Evolutionary conservation across 2,113 vertebrate species (phyloP), one percentile per base, ranked within the genome.

Genomic region (Lutjanus erythropterus): DNA sequence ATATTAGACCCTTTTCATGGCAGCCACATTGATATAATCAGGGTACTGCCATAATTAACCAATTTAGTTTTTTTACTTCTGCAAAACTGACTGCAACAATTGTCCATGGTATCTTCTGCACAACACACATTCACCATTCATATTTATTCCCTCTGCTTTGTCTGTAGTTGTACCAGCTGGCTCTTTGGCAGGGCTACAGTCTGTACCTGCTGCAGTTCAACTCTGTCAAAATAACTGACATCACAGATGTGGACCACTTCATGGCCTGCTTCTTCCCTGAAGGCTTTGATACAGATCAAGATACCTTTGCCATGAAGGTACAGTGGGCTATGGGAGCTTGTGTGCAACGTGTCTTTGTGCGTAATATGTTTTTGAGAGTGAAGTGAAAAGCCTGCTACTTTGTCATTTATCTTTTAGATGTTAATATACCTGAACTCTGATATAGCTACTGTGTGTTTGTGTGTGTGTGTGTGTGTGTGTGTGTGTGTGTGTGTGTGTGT

Each of bases 131-230:
- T 71, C 9, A n/a, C 11, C n/a, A 4, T 46, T 29, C 10, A n/a
- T n/a, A n/a, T 56, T 56, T 65, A 2, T 46, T 55, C 2, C 21
- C 0, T 47, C 21, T 61, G 31, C 41, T 66, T 2, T 73, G 0
- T 85, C 64, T 93, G 50, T 83, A 99, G 98, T 91, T 97, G 81
- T 96, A 97, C 90, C 95, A 96, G 12, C 67, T 97, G 73, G 97
- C 98, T 33, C 90, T 97, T 75, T 90, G 95, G 79, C 96, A 98
- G 59, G 97, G 97, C 81, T 99, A 97, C 83, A 93, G 93, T 56
- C 94, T 94, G 58, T 96, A 96, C 31, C 94, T 99, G 80, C 93
- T 94, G 53, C 94, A 95, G 88, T 95, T 96, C 2, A 55, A 61
- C 71, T 80, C 90, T 49, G 73, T 86, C 61, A 87, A 80, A 66